Evolutionary conservation across 1,140 invertebrate species (phyloP).

Genomic region (Scylla paramamosain): DNA sequence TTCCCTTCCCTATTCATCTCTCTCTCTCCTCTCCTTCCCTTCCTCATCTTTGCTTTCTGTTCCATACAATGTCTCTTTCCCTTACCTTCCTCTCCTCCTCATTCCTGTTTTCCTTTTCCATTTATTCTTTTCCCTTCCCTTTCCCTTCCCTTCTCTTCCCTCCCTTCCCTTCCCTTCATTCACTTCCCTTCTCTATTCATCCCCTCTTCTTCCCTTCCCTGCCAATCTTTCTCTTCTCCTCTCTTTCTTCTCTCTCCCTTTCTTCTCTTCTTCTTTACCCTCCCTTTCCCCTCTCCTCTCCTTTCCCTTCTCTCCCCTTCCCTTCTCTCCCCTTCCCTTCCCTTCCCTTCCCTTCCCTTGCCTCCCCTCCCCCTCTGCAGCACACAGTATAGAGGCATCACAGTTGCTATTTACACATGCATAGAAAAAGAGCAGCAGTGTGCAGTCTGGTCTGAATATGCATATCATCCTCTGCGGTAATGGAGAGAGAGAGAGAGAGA

Average conservation of each 20-base stretch:
- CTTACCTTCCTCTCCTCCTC: too few species aligned
- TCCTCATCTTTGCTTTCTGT: too few species aligned
- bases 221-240: not conserved
- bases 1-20: too few species aligned
- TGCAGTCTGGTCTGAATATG: not conserved
- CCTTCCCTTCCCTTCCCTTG: not conserved
- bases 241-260: too few species aligned
- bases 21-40: not conserved
- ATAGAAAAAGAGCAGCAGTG: not conserved
- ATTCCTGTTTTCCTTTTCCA: too few species aligned
- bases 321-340: not conserved
- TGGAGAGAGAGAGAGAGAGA: not conserved
- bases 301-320: not conserved
- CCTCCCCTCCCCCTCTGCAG: not conserved
- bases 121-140: not conserved
- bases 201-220: not conserved
- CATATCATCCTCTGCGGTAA: not conserved
- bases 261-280: too few species aligned
- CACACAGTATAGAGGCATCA: not conserved
- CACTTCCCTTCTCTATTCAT: not conserved
- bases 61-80: not conserved
- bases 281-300: not conserved
- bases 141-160: not conserved
- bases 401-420: not conserved
- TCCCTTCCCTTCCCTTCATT: not conserved